phyloP scores from a whole-genome alignment of 37 sponge, comb jelly and placozoan species.

The Petrosia ficiformis region DNA sequence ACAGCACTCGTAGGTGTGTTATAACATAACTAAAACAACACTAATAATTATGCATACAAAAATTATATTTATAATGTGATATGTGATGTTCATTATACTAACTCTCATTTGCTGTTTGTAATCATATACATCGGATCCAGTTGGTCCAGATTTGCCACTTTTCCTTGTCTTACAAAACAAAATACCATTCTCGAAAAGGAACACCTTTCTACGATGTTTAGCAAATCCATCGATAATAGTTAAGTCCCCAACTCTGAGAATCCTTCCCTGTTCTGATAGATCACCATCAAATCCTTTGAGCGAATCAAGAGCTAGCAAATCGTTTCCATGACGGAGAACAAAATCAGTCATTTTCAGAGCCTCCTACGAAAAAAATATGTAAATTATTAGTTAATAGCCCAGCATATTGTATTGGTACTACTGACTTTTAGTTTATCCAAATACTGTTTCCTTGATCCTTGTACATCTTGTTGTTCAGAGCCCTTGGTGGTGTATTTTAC shows the following conservation, averaged over 20 bases:
- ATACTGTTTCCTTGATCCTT: constrained; percentile 54
- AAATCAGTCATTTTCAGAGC: constrained; percentile 74
- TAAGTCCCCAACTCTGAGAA: constrained; percentile 72
- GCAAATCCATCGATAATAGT: constrained; percentile 21
- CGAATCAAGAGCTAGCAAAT: constrained; percentile 79
- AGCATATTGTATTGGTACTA: neutral
- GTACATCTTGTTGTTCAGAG: constrained; percentile 13
- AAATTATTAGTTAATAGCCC: neutral
- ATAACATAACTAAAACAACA: neutral
- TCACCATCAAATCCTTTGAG: constrained; percentile 68
- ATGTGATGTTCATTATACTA: neutral
- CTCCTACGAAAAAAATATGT: constrained; percentile 27
- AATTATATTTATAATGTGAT: neutral
- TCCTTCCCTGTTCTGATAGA: constrained; percentile 44
- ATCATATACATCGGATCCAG: constrained; percentile 40
- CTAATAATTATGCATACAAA: neutral
- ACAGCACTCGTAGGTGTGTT: no score
- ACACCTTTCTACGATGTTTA: constrained; percentile 60
- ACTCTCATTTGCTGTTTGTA: constrained; percentile 42
- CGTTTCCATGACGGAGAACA: constrained; percentile 88
- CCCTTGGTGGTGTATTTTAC: constrained; percentile 43
- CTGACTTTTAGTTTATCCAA: constrained; percentile 50
- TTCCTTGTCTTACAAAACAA: constrained; percentile 62
- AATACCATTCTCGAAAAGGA: constrained; percentile 78
- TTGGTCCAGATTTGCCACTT: constrained; percentile 14